Base-by-base conservation (phyloP, 2,888 invertebrate species). In the Herminia tarsipennalis region DNA sequence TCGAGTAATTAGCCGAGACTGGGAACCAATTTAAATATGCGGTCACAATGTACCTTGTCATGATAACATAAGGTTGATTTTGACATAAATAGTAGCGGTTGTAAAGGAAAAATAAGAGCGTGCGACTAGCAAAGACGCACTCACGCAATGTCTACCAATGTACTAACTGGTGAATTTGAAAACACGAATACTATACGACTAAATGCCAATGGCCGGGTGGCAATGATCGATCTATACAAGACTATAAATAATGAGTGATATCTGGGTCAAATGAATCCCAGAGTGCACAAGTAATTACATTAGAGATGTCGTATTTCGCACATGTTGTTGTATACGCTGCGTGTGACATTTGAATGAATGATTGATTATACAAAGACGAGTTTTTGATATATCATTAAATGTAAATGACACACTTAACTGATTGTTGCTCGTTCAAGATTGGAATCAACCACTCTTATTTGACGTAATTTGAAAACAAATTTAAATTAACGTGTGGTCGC, bases 91-190 rank as follows among this genome's bases (percentile, higher is more conserved):
- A 25, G 10, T 33, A 5, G 16, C 2, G 12, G 9, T 17, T 13
- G 13, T 8, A 17, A 25, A 3, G 8, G 35, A 40, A 52, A 71
- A 73, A 73, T 65, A 70, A 69, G 69, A 79, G 73, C 74, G 76
- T 76, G 76, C 73, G 77, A 77, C 71, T 77, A 66, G 70, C 64
- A 70, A 71, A 75, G 70, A 75, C 77, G 72, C 73, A 76, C 79
- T 76, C 88, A 86, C 83, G 84, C 86, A 83, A 81, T 72, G 82
- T 73, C 78, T 76, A 65, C 61, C 61, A 70, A 73, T 63, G 69
- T 73, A 77, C 76, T 76, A 72, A 66, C 60, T 70, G 73, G 70
- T 72, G 61, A 59, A 66, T 73, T 75, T 73, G 73, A 73, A 79
- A 78, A 79, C 74, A 71, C 68, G 64, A 55, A 50, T 54, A 40